Percentiles rank a stretch among this genome's conserved stretches.
Conservation (phyloP, 2,113 vertebrate genomes). For the Calidris pygmaea region DNA sequence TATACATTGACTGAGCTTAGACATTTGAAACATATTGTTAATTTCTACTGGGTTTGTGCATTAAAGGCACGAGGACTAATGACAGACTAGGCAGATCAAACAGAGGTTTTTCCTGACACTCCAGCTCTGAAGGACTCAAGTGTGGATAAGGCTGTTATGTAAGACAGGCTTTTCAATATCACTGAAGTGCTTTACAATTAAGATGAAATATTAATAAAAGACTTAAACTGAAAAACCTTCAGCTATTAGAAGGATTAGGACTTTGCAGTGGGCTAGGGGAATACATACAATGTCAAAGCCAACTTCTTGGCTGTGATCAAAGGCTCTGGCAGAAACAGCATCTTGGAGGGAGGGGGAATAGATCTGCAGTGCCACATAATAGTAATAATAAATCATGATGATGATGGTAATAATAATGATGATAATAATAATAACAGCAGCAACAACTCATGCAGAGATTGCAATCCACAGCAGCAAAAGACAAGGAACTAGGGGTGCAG, state of each 20-base stretch:
- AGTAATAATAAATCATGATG: not conserved
- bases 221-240: constrained; percentile 47
- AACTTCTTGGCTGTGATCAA: constrained; percentile 32
- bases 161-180: constrained; percentile 52
- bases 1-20: constrained; percentile 1
- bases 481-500: not conserved
- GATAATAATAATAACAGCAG: not conserved
- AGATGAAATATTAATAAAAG: constrained; percentile 68
- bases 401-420: not conserved
- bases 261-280: not conserved
- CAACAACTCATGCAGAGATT: not conserved
- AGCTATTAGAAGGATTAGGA: constrained; percentile 68
- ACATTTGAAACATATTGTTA: not conserved
- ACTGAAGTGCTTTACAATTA: constrained; percentile 60
- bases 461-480: not conserved
- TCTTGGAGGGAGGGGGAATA: not conserved
- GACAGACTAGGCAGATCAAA: constrained; percentile 34
- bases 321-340: not conserved
- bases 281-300: constrained; percentile 11
- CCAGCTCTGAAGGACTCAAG: constrained; percentile 40
- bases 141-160: constrained; percentile 60
- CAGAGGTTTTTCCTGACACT: constrained; percentile 11
- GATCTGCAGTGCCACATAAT: not conserved
- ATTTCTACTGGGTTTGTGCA: constrained; percentile 7
- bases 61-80: not conserved